phyloP scores from a whole-genome alignment of 2,113 vertebrate species.

The Hydropotes inermis region DNA sequence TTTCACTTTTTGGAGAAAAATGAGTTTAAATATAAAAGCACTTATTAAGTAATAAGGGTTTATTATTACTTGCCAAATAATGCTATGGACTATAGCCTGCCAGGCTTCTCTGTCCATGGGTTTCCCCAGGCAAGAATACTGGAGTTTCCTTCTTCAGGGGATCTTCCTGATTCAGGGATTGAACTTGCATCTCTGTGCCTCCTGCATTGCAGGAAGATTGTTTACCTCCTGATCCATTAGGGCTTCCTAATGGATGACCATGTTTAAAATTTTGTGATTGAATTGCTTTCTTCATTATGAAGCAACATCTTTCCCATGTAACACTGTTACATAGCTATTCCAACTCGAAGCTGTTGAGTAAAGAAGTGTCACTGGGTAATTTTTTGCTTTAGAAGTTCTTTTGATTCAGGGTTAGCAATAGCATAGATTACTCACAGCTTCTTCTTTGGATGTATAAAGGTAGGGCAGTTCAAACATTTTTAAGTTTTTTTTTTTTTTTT shows the following conservation, averaged over 20 bases:
- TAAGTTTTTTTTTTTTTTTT: background rate
- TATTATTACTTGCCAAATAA: background rate
- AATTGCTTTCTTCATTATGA: background rate
- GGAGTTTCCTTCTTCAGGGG: background rate
- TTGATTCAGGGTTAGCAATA: background rate
- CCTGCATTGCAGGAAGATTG: too few relatives aligned
- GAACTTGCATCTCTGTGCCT: background rate
- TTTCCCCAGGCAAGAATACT: background rate
- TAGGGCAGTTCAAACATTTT: background rate
- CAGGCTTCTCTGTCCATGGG: background rate
- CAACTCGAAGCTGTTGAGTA: background rate
- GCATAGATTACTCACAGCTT: background rate
- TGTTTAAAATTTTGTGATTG: background rate
- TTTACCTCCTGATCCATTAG: background rate
- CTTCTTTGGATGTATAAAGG: background rate
- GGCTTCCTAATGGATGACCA: background rate
- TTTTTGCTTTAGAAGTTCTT: slow-evolving; percentile 24
- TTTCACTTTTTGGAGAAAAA: background rate
- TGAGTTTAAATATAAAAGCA: background rate
- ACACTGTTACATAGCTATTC: background rate
- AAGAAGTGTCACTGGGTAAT: background rate
- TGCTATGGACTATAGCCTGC: background rate
- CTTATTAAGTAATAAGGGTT: background rate
- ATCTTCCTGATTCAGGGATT: background rate
- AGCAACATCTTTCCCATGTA: background rate